Evolutionary conservation across 2,113 vertebrate species (phyloP).

Genomic region (Circaetus cinerascens): DNA sequence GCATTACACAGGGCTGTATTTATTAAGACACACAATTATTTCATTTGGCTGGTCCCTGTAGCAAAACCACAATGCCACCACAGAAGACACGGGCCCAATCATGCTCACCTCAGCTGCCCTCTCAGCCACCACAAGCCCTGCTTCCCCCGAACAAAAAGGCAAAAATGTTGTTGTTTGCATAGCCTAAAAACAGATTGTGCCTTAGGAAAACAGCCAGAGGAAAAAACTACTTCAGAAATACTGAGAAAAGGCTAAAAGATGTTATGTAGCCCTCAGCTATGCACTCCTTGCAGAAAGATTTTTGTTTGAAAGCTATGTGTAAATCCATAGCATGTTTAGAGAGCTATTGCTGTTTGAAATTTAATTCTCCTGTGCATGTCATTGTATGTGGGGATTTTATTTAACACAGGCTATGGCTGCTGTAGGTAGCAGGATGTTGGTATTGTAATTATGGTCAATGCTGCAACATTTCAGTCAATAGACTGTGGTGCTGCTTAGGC

Average conservation of each 20-base stretch:
- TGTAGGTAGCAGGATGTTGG: neutral
- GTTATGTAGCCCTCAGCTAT: neutral
- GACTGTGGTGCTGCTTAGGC: neutral
- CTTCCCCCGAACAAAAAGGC: constrained; percentile 23
- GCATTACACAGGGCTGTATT: constrained; percentile 33
- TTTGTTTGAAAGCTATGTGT: neutral
- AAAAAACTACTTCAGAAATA: neutral
- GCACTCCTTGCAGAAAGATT: neutral
- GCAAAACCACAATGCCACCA: constrained; percentile 51
- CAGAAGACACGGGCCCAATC: neutral
- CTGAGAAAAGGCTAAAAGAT: neutral
- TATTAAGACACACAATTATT: constrained; percentile 51
- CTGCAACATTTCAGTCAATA: neutral
- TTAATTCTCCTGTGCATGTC: neutral
- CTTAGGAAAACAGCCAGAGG: constrained; percentile 51
- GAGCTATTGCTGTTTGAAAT: neutral
- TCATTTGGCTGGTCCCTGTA: constrained; percentile 16
- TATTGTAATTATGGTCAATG: neutral
- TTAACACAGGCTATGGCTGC: neutral
- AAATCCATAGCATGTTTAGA: neutral
- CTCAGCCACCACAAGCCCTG: neutral
- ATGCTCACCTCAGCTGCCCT: constrained; percentile 53
- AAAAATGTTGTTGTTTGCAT: constrained; percentile 50
- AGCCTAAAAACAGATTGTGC: constrained; percentile 38
- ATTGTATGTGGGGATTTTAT: neutral